phyloP scores from a whole-genome alignment of 2,797 vertebrate species.

The Artibeus lituratus region DNA sequence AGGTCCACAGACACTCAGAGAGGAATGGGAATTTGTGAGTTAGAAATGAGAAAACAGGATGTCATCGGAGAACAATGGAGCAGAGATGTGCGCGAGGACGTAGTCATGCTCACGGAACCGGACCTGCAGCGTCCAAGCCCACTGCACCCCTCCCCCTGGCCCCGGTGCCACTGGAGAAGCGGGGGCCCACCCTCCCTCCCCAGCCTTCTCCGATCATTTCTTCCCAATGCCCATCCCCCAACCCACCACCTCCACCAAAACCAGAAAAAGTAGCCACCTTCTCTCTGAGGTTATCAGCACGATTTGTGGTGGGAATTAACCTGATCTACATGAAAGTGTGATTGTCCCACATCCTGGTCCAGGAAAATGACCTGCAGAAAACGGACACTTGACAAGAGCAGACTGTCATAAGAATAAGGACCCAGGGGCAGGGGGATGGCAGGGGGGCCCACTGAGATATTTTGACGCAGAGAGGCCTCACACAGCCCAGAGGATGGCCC shows the following conservation, averaged over 20 bases:
- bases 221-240: not conserved
- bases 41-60: slow-evolving; percentile 56
- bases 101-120: not conserved
- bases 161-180: accelerated
- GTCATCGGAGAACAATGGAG: slow-evolving; percentile 58
- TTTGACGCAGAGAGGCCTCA: not conserved
- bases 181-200: not conserved
- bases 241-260: not conserved
- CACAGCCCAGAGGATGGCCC: not conserved
- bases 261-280: accelerated
- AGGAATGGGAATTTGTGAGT: not conserved
- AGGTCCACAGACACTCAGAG: not conserved
- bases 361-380: not conserved
- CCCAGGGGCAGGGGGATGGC: not conserved
- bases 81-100: not conserved
- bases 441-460: not conserved
- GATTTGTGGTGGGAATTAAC: not conserved
- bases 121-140: not conserved
- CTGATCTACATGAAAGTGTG: not conserved
- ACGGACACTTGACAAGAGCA: not conserved
- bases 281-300: not conserved
- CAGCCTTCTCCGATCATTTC: not conserved
- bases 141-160: not conserved
- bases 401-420: not conserved
- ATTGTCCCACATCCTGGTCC: not conserved